Percentiles rank a stretch among this genome's conserved stretches.
phyloP scores from a whole-genome alignment of 1,140 invertebrate genomes.

The Centruroides sculpturatus region DNA sequence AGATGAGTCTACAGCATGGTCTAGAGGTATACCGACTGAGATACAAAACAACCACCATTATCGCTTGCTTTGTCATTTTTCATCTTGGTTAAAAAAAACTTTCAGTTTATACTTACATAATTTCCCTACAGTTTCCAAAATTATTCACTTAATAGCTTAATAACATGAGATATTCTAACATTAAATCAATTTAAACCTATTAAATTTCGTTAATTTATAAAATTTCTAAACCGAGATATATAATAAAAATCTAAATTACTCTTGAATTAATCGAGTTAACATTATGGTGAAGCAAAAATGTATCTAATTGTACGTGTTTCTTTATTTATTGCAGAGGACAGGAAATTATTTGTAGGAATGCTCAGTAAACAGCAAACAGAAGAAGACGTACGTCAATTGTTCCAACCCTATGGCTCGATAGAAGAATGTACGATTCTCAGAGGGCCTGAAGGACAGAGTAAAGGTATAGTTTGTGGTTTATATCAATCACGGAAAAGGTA shows the following conservation, averaged over 20 bases:
- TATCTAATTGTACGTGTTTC: constrained; percentile 9
- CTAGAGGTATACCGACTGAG: too few relatives aligned
- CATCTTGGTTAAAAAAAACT: too few relatives aligned
- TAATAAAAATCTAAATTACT: neutral
- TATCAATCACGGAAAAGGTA: too few relatives aligned
- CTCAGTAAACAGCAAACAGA: constrained; percentile 98
- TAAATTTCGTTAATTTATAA: neutral
- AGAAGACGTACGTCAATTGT: constrained; percentile 94
- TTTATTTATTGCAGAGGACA: constrained; percentile 45
- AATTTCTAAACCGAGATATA: constrained; percentile 1
- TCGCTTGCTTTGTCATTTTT: too few relatives aligned
- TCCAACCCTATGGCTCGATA: constrained; percentile 84
- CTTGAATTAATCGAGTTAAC: neutral
- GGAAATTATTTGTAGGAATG: constrained; percentile 99
- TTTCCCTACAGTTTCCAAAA: too few relatives aligned
- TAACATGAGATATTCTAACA: too few relatives aligned
- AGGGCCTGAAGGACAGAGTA: constrained; percentile 89
- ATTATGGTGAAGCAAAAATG: neutral
- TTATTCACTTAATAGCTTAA: too few relatives aligned
- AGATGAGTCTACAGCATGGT: too few relatives aligned
- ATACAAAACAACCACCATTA: too few relatives aligned
- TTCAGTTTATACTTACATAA: too few relatives aligned
- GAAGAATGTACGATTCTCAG: constrained; percentile 98
- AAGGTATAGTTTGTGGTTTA: constrained; percentile 46
- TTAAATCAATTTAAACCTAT: too few relatives aligned